Conservation (phyloP, 2,888 invertebrate genomes). For the Lingula anatina region DNA sequence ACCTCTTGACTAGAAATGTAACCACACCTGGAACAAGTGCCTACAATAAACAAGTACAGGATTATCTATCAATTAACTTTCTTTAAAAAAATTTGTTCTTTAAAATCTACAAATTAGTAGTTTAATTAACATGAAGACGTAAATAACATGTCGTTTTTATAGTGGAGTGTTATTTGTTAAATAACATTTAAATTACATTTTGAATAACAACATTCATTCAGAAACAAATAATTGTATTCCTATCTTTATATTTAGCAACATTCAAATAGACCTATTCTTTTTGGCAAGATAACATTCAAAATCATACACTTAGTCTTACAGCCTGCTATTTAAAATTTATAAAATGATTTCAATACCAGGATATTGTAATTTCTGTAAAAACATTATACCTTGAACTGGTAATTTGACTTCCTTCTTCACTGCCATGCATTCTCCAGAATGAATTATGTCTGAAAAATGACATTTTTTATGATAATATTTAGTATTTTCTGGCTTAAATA, state of each 20-base stretch:
- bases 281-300: too few relatives aligned
- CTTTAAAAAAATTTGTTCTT: constrained; percentile 47
- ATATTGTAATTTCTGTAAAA: background rate
- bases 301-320: too few relatives aligned
- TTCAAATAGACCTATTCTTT: too few relatives aligned
- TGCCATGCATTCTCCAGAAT: constrained; percentile 58
- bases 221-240: too few relatives aligned
- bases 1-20: constrained; percentile 81
- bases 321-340: too few relatives aligned
- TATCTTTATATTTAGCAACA: too few relatives aligned
- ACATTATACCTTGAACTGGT: constrained; percentile 63
- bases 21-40: constrained; percentile 74
- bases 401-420: constrained; percentile 77
- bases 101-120: constrained; percentile 1
- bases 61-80: background rate
- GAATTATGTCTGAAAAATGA: constrained; percentile 47
- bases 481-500: background rate
- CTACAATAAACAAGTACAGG: constrained; percentile 22
- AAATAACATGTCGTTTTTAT: too few relatives aligned
- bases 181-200: too few relatives aligned
- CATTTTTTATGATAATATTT: too few relatives aligned
- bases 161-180: too few relatives aligned
- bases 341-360: too few relatives aligned
- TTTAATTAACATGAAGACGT: background rate
- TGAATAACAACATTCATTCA: too few relatives aligned